Evolutionary conservation across 2,797 vertebrate species (phyloP), one percentile per base, ranked within the genome.

Genomic region (Tenualosa thibaudeaui): DNA sequence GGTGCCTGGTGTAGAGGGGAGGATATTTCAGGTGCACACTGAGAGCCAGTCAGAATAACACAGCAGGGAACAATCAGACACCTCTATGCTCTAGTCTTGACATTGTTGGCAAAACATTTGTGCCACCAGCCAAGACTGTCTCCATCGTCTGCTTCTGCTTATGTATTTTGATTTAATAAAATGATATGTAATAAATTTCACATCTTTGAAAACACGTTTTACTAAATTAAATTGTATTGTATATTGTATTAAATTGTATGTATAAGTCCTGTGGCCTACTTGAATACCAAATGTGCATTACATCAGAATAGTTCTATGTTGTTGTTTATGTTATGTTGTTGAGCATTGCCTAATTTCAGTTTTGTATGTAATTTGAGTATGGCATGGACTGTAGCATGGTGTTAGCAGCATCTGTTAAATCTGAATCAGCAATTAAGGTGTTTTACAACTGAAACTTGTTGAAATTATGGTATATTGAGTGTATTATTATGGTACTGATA

Each of bases 1-100:
- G 54, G 83, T 87, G 54, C 86, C 75, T 19, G 82, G 58, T 62
- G 84, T 86, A 50, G 84, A 84, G 85, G 85, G 84, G 54, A 86
- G 84, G 40, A 89, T 89, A 88, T 82, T 85, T 81, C 85, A 84
- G 24, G 68, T 86, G 8, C n/a, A 68, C 68, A 81, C 37, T 31
- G 54, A 81, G 1, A 71, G 83, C 53, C 85, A 85, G 82, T 43
- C 49, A 58, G 81, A 85, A 84, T 50, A 46, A 78, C 6, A 22
- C 71, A 7, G 17, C 5, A 7, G 15, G 2, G 71, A 17, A 19
- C 17, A 15, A 46, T 6, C 15, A 46, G 71, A 43, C 37, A 46
- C 40, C 8, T 40, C 6, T 3, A 24, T 46, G 6, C 9, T 78
- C 1, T 51, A 51, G 9, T 6, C 6, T 78, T 22, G 5, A 46